These are phyloP conservation scores for Germaria angustata DNA, from an alignment of 2,888 invertebrate genomes.

Conservation along the genomic window DNA sequence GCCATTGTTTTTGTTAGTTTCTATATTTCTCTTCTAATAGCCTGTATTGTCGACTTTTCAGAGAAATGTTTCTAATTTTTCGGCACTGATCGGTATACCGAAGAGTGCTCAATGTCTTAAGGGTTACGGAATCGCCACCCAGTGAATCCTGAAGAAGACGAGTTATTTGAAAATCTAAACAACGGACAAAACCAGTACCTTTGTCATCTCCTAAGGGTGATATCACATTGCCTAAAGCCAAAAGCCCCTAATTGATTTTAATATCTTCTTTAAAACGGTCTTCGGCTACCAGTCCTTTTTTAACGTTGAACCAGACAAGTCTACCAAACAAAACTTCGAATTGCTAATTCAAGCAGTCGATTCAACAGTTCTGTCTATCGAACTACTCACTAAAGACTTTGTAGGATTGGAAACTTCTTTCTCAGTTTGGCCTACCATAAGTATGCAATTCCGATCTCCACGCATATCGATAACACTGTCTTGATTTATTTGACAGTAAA, in stretches of 20 bases:
- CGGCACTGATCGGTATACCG: constrained; percentile 93
- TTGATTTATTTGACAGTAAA: constrained; percentile 84
- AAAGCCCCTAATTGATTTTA: constrained; percentile 94
- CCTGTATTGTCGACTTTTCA: constrained; percentile 65
- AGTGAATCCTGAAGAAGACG: constrained; percentile 95
- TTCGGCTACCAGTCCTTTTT: constrained; percentile 94
- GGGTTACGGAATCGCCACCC: constrained; percentile 95
- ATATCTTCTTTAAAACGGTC: constrained; percentile 93
- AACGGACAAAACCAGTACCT: constrained; percentile 87
- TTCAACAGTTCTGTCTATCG: constrained; percentile 88
- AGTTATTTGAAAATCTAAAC: constrained; percentile 95
- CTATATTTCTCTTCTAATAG: constrained; percentile 83
- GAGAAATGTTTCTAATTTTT: constrained; percentile 92
- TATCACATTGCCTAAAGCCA: constrained; percentile 96
- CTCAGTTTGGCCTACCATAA: constrained; percentile 85
- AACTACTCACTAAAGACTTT: constrained; percentile 85
- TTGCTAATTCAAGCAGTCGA: constrained; percentile 93
- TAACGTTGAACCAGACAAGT: constrained; percentile 93
- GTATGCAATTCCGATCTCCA: constrained; percentile 86
- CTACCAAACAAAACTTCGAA: constrained; percentile 95
- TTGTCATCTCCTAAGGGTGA: constrained; percentile 87
- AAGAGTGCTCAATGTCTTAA: constrained; percentile 94
- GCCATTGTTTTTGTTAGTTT: constrained; percentile 85
- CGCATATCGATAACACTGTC: constrained; percentile 88
- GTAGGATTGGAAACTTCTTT: constrained; percentile 83